A percentile compares a stretch with the other conserved stretches of the same genome.
Evolutionary conservation across 2,797 vertebrate genomes (phyloP).

Genomic region (Syngnathus rostellatus): DNA sequence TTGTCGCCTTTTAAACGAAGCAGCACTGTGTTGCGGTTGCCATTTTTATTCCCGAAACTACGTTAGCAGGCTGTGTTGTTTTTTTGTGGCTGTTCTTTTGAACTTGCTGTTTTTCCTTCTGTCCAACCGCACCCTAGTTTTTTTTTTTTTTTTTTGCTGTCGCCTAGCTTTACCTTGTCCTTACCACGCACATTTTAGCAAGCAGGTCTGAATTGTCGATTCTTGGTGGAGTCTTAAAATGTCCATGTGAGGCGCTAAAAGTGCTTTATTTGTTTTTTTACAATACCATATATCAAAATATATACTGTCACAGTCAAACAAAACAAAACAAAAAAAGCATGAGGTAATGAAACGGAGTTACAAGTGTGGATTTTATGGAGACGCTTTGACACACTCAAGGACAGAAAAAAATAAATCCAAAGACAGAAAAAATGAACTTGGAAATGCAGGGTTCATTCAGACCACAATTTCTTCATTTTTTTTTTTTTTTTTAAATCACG

Average conservation of each 20-base stretch:
- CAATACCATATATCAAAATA: background rate
- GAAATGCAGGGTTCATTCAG: conserved; percentile 1
- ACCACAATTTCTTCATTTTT: background rate
- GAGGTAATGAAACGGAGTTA: background rate
- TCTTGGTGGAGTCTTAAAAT: background rate
- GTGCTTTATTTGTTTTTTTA: background rate
- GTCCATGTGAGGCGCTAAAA: background rate
- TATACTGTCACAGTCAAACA: background rate
- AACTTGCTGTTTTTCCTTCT: no score
- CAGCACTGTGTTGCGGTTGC: no score
- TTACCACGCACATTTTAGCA: background rate
- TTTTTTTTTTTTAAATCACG: background rate
- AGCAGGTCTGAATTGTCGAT: background rate
- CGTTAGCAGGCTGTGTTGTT: no score
- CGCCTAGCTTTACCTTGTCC: no score
- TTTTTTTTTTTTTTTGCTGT: no score
- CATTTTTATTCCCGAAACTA: no score
- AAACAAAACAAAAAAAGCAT: background rate
- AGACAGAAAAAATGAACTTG: background rate
- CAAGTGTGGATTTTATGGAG: background rate
- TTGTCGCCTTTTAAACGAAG: no score
- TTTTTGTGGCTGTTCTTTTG: no score
- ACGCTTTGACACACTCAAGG: background rate
- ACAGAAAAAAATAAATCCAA: background rate
- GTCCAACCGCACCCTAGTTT: no score